A percentile compares a stretch with the other conserved stretches of the same genome.
phyloP scores from a whole-genome alignment of 2,113 vertebrate genomes.

The Saiga tatarica region DNA sequence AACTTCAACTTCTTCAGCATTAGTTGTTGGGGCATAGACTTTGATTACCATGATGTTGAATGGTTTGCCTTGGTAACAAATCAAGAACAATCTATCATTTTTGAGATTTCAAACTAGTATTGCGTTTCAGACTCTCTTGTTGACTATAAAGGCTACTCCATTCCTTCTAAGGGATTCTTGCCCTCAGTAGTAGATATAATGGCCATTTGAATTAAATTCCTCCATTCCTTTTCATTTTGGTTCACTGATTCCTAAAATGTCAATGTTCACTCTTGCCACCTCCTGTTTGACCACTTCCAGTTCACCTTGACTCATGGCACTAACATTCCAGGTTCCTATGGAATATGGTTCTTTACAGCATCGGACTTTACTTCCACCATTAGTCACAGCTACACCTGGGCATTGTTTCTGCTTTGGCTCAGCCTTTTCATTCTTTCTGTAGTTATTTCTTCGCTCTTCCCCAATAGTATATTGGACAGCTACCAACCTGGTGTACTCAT shows the following conservation, averaged over 20 bases:
- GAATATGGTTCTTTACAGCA: not conserved
- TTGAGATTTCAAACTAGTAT: not conserved
- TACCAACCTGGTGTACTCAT: not conserved
- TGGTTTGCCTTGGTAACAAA: not conserved
- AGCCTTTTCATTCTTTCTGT: not conserved
- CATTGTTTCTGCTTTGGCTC: not conserved
- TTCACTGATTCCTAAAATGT: not conserved
- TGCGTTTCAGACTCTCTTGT: not conserved
- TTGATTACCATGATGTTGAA: not conserved
- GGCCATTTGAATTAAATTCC: not conserved
- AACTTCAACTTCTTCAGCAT: not conserved
- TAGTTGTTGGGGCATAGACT: not conserved
- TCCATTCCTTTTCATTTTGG: not conserved
- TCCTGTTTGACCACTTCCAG: not conserved
- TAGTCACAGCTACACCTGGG: not conserved
- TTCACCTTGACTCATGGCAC: not conserved
- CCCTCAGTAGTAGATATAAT: not conserved
- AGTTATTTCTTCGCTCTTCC: not conserved
- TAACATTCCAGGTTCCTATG: not conserved
- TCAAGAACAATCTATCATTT: not conserved
- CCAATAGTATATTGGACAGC: not conserved
- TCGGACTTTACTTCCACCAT: rapidly evolving
- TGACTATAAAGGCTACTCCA: not conserved
- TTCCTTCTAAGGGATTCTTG: not conserved
- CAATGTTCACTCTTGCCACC: not conserved